phyloP scores from a whole-genome alignment of 2,113 vertebrate genomes.

The Nematolebias whitei region DNA sequence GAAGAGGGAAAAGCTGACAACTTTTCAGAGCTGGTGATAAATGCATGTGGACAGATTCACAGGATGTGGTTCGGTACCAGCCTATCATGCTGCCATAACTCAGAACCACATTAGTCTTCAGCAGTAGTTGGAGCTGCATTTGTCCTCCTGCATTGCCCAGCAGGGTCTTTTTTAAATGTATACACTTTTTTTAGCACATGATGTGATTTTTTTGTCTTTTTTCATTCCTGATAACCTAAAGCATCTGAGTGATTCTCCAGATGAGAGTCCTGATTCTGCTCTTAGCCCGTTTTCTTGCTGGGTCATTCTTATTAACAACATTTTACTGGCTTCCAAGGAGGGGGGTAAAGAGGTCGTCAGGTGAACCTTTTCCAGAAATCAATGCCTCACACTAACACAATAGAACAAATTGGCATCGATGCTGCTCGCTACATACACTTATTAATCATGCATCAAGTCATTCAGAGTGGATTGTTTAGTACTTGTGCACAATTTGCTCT shows the following conservation, averaged over 20 bases:
- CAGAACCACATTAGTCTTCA: constrained; percentile 77
- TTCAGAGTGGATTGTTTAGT: constrained; percentile 7
- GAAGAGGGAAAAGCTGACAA: too few species aligned
- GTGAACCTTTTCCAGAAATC: constrained; percentile 64
- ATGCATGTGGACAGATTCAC: constrained; percentile 81
- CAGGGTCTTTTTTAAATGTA: not conserved
- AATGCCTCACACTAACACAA: constrained; percentile 1
- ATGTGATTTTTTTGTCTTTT: not conserved
- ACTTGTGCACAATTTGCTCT: constrained; percentile 13
- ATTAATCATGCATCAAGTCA: not conserved
- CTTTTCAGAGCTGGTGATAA: not conserved
- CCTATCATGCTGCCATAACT: constrained; percentile 90
- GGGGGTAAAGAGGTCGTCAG: constrained; percentile 85
- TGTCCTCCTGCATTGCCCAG: not conserved
- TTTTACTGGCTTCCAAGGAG: constrained; percentile 80
- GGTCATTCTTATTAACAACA: constrained; percentile 90
- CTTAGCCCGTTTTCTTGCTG: constrained; percentile 91
- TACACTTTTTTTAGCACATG: not conserved
- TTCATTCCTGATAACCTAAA: constrained; percentile 84
- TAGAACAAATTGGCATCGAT: not conserved
- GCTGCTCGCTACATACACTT: not conserved
- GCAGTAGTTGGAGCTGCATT: not conserved
- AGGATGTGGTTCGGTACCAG: constrained; percentile 85
- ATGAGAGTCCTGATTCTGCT: constrained; percentile 84
- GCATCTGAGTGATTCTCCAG: constrained; percentile 88